Evolutionary conservation across 1,140 invertebrate genomes (phyloP).

Genomic region (Aphelenchoides fujianensis): DNA sequence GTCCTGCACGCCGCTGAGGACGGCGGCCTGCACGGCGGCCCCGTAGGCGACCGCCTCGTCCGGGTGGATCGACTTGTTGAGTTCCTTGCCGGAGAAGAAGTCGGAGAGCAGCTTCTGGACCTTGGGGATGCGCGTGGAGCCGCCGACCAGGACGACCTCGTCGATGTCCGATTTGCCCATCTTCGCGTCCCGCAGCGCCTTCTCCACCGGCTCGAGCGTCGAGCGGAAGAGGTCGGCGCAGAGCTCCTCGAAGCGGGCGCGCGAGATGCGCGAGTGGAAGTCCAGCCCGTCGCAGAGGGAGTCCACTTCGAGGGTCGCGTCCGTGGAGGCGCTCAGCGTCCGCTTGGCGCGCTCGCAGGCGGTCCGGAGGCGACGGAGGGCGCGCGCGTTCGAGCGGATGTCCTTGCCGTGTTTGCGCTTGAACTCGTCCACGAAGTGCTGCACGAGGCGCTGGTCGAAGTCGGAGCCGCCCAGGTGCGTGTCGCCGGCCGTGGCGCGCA

Average conservation of each 20-base stretch:
- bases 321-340: conserved; percentile 85
- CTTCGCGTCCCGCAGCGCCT: conserved; percentile 85
- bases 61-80: conserved; percentile 77
- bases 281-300: conserved; percentile 92
- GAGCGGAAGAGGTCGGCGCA: conserved; percentile 82
- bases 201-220: conserved; percentile 91
- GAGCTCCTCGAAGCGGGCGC: conserved; percentile 89
- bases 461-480: conserved; percentile 97
- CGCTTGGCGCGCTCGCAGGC: conserved; percentile 93
- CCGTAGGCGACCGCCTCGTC: conserved; percentile 65
- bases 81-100: conserved; percentile 84
- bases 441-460: conserved; percentile 91
- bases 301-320: conserved; percentile 89
- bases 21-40: conserved; percentile 69
- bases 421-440: conserved; percentile 92
- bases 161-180: conserved; percentile 85
- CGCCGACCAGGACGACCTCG: conserved; percentile 93
- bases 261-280: conserved; percentile 89
- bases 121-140: conserved; percentile 97
- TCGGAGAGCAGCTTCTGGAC: conserved; percentile 79
- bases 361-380: conserved; percentile 82
- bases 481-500: conserved; percentile 90
- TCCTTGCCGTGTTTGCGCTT: conserved; percentile 90
- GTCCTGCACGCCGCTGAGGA: conserved; percentile 86
- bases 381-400: conserved; percentile 80